Evolutionary conservation across 2,797 vertebrate genomes (phyloP).

Genomic region (Sparus aurata): DNA sequence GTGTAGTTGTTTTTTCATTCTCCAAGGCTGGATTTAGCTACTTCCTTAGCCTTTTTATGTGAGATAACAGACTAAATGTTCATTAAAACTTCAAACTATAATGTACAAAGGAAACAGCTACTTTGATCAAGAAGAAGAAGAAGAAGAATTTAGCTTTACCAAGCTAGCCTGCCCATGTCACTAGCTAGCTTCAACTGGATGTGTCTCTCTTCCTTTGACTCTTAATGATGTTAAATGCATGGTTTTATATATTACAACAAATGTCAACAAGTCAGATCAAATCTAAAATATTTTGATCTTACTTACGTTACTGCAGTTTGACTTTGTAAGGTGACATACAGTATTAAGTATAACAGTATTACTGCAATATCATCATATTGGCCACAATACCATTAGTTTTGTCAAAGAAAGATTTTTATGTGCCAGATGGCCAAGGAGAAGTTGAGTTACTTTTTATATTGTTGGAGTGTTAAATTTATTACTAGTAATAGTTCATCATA

Average conservation of each 20-base stretch:
- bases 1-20: no score
- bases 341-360: no score
- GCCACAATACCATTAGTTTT: background rate
- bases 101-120: no score
- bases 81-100: no score
- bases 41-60: no score
- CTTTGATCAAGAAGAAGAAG: no score
- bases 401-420: background rate
- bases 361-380: background rate
- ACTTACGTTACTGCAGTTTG: background rate
- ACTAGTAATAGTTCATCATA: background rate
- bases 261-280: background rate
- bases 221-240: no score
- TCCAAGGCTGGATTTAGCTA: no score
- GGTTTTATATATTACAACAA: background rate
- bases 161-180: no score
- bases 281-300: background rate
- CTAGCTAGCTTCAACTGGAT: background rate
- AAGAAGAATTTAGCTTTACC: no score
- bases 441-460: background rate
- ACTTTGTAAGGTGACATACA: background rate
- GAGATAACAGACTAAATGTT: no score
- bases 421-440: background rate
- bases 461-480: background rate
- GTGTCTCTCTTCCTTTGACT: background rate